Evolutionary conservation across 2,797 vertebrate species (phyloP), one percentile per base, ranked within the genome.

Genomic region (Botia kubotai): DNA sequence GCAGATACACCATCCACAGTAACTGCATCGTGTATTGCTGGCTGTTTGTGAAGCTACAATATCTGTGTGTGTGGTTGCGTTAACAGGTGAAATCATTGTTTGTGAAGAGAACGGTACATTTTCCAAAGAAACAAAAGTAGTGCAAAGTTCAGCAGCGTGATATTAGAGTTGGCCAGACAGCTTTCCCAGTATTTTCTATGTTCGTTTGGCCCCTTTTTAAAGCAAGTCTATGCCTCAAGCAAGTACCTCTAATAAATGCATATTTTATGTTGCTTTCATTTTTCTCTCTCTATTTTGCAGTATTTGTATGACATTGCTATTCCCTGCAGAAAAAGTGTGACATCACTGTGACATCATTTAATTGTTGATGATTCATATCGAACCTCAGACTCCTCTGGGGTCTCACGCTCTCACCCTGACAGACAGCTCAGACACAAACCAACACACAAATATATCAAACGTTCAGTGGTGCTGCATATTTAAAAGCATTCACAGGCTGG

Each of bases 301-400:
- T 19, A 19, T 69, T 68, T 57, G 75, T 43, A 23, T 33, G 65
- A 48, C 16, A 36, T 46, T 21, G 53, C 66, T 29, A n/a, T 58
- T 12, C 17, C 23, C 23, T 6, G 39, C 7, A 50, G 57, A 21
- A 50, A 3, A 62, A 0, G 8, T 21, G 50, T 74, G 55, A 55
- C 55, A 43, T 68, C 19, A 69, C 46, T 43, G 12, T 82, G 55
- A 69, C 62, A 19, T 75, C 71, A 83, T 68, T 55, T 4, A 6
- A 16, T 57, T 60, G 48, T 71, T 33, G 71, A 52, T 81, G 80
- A 71, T 52, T 62, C 66, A 62, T 60, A 53, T 36, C 62, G 3
- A 62, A 55, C 29, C 75, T 19, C 33, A 36, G 43, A 33, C 39
- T 14, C 13, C 17, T 72, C 60, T 39, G 63, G 8, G 29, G 26